phyloP scores from a whole-genome alignment of 2,797 vertebrate genomes.

The Chelidonichthys spinosus region DNA sequence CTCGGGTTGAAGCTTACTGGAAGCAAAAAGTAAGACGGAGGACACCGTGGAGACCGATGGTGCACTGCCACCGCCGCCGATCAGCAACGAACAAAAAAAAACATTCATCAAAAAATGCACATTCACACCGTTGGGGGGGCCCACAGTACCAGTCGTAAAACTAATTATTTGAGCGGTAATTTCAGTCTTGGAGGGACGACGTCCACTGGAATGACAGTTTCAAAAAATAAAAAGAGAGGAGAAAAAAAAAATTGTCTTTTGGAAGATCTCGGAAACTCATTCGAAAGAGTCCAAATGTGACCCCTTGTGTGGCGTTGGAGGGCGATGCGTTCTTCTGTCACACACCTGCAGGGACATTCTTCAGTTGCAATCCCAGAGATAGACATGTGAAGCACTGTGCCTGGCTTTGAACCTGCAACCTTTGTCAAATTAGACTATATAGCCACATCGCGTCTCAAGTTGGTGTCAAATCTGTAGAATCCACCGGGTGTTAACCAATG shows the following conservation, averaged over 20 bases:
- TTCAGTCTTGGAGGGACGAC: constrained; percentile 65
- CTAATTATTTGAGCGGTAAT: constrained; percentile 44
- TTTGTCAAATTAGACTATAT: constrained; percentile 1
- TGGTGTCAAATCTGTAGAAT: constrained; percentile 29
- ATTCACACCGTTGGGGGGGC: constrained; percentile 74
- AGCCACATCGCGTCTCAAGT: not conserved
- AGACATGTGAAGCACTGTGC: constrained; percentile 47
- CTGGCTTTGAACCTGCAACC: constrained; percentile 27
- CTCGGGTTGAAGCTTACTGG: constrained; percentile 80
- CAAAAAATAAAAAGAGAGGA: constrained; percentile 50
- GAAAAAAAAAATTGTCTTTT: constrained; percentile 65
- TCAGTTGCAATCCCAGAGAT: constrained; percentile 58
- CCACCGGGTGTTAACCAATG: constrained; percentile 19
- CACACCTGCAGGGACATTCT: constrained; percentile 54
- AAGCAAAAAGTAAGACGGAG: constrained; percentile 79
- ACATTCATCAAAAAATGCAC: constrained; percentile 75
- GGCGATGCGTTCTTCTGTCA: constrained; percentile 37
- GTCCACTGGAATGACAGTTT: constrained; percentile 75
- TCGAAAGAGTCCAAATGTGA: constrained; percentile 46
- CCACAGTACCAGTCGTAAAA: constrained; percentile 65
- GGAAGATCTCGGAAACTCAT: constrained; percentile 78
- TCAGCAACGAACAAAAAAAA: constrained; percentile 54
- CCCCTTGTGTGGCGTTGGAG: constrained; percentile 30
- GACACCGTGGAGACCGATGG: constrained; percentile 67
- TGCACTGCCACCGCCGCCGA: constrained; percentile 53